These are phyloP conservation scores for Neotragus moschatus DNA, from an alignment of 2,113 vertebrate species.

Conservation along the genomic window DNA sequence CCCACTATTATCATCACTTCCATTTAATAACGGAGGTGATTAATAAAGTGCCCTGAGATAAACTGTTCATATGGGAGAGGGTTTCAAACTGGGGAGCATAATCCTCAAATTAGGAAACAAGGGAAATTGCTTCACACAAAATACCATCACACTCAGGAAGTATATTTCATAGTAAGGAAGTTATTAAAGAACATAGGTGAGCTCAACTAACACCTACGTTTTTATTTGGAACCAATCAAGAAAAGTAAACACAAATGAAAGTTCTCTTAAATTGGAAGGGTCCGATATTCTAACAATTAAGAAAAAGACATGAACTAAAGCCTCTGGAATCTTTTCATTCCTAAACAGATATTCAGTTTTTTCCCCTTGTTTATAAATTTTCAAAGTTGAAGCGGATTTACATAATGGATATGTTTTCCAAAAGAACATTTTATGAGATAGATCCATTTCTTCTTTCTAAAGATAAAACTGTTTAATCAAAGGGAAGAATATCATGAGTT, in stretches of 20 bases:
- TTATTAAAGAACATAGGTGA: background rate
- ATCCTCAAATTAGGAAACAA: background rate
- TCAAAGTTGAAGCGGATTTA: background rate
- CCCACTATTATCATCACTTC: background rate
- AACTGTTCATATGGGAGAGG: background rate
- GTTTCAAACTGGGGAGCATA: background rate
- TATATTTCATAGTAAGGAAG: background rate
- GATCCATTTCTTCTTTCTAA: background rate
- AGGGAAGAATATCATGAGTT: background rate
- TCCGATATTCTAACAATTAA: background rate
- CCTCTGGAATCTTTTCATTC: background rate
- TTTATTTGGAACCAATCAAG: background rate
- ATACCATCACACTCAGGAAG: background rate
- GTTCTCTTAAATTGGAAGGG: background rate
- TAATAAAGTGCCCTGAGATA: background rate
- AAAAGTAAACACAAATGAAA: background rate
- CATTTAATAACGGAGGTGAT: background rate
- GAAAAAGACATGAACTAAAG: background rate
- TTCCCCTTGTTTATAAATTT: background rate
- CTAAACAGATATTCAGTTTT: background rate
- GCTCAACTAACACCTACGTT: background rate
- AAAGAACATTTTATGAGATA: background rate
- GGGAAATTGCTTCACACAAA: conserved; percentile 22
- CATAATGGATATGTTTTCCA: background rate
- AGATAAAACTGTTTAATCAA: background rate